Percentiles rank a stretch among this genome's conserved stretches.
Conservation (phyloP, 2,113 vertebrate species). For the Nematolebias whitei region DNA sequence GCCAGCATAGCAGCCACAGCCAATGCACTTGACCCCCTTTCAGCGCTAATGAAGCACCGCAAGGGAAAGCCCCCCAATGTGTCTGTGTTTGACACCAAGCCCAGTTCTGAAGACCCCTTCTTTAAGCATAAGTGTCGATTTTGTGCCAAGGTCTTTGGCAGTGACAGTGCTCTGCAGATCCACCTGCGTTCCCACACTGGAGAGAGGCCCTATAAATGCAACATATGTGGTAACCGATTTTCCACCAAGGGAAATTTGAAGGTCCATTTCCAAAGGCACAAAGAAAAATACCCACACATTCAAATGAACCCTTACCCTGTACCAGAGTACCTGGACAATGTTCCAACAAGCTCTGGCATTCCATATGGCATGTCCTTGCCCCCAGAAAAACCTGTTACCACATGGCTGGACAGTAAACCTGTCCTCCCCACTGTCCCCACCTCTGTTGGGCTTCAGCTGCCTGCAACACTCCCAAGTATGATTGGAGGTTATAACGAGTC, state of each 20-base stretch:
- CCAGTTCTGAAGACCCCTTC: constrained; percentile 96
- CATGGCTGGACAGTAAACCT: constrained; percentile 98
- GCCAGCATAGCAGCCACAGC: constrained; percentile 98
- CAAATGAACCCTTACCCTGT: constrained; percentile 99
- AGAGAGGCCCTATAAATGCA: constrained; percentile 97
- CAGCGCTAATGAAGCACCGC: constrained; percentile 95
- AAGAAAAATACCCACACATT: constrained; percentile 99
- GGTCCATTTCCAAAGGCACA: constrained; percentile 99
- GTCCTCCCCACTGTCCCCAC: constrained; percentile 88
- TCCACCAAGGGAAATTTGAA: constrained; percentile 99
- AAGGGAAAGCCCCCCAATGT: constrained; percentile 98
- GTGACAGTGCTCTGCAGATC: constrained; percentile 97
- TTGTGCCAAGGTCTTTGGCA: constrained; percentile 99
- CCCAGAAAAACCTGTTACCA: constrained; percentile 95
- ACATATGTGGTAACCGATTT: constrained; percentile 98
- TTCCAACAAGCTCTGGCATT: constrained; percentile 97
- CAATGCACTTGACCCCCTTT: constrained; percentile 96
- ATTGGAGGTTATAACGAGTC: constrained; percentile 88
- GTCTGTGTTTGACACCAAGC: constrained; percentile 96
- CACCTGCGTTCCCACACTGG: constrained; percentile 98
- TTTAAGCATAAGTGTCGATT: constrained; percentile 99
- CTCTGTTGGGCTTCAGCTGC: constrained; percentile 91
- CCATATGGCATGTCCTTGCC: constrained; percentile 98
- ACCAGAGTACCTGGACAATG: constrained; percentile 98
- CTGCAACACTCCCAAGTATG: constrained; percentile 86